Evolutionary conservation across 2,113 vertebrate genomes (phyloP).

Genomic region (Phalacrocorax aristotelis): DNA sequence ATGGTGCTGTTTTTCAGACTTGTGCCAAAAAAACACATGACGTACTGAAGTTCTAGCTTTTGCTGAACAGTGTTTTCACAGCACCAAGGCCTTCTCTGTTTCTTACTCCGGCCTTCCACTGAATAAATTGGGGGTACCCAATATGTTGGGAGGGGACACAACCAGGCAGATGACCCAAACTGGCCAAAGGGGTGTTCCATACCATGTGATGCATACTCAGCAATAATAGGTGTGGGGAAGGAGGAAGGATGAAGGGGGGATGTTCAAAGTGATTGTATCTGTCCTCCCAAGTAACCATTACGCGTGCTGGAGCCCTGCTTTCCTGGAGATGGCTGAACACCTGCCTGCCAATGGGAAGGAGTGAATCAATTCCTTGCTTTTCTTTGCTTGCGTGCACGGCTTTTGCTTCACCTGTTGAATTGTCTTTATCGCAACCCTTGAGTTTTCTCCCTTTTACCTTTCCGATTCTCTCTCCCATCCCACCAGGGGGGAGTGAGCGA

Average conservation of each 20-base stretch:
- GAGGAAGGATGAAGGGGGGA: background rate
- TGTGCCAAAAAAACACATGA: background rate
- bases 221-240: background rate
- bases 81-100: background rate
- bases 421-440: background rate
- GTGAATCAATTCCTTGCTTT: background rate
- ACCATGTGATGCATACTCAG: background rate
- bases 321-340: background rate
- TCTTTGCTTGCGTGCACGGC: background rate
- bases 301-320: background rate
- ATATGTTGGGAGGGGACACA: background rate
- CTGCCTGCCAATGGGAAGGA: background rate
- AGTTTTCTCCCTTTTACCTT: background rate
- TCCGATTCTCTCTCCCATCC: background rate
- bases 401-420: background rate
- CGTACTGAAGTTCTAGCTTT: background rate
- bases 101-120: background rate
- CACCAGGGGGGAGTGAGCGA: fast-evolving
- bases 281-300: background rate
- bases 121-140: background rate
- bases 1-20: background rate
- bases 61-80: background rate
- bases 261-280: background rate
- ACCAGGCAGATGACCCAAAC: background rate
- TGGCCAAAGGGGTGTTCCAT: background rate